Evolutionary conservation across 2,113 vertebrate genomes (phyloP), one percentile per base, ranked within the genome.

Genomic region (Mastomys natalensis): DNA sequence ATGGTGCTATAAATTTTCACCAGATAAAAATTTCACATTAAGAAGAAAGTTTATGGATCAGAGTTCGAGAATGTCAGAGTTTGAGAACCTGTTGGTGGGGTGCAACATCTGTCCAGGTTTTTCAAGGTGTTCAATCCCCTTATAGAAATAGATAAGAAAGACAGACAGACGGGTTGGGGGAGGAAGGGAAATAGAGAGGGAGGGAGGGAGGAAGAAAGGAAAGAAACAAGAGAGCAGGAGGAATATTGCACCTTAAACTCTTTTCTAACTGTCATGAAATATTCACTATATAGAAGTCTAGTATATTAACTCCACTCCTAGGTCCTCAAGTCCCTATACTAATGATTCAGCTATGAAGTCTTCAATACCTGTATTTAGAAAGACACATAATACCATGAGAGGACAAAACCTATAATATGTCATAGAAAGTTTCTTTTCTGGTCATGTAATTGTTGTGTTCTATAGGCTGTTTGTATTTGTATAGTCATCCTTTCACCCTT

Each of bases 271-370:
- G 8, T 26, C 60, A 31, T 34, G 40, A 40, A 86, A 34, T 1
- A 3, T 19, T 64, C 40, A 86, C 24, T 48, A 5, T 19, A 15
- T 5, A 45, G 84, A 34, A 43, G 16, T 8, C 29, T 29, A 34
- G 58, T 9, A 53, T 26, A 3, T 81, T 11, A 60, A 37, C 7
- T 3, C 1, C 4, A 43, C 13, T 29, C 6, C 0, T 21, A n/a
- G 26, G 1, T 26, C 13, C 16, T 12, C 45, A 24, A 4, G 3
- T 80, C 34, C 11, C 86, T 51, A 19, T 1, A 48, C 15, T 22
- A 3, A 6, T n/a, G 53, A 40, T 48, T 4, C 72, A 4, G 8
- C 10, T 7, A 43, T 11, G 10, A 62, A 51, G 0, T 51, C 70
- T 64, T 12, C 17, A 64, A 26, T 6, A 24, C 4, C 29, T 81